Percentiles rank a stretch among this genome's conserved stretches.
Evolutionary conservation across 2,888 invertebrate species (phyloP).

Genomic region (Stomorhina lunata): DNA sequence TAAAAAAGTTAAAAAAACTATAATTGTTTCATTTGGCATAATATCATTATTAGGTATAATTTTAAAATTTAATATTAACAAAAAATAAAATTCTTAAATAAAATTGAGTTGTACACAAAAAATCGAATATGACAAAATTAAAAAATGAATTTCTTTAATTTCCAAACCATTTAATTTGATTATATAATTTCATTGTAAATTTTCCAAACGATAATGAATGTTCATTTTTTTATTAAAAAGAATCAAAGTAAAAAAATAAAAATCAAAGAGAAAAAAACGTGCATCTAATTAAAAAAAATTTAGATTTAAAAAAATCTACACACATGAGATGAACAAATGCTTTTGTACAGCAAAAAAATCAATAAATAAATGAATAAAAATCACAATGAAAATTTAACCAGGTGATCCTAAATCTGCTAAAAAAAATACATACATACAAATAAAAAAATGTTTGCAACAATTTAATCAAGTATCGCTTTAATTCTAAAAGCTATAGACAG

Average conservation of each 20-base stretch:
- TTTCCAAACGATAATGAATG: constrained; percentile 38
- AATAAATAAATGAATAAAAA: constrained; percentile 4
- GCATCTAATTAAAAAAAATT: constrained; percentile 47
- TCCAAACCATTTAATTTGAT: constrained; percentile 55
- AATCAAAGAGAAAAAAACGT: constrained; percentile 17
- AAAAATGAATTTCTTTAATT: background rate
- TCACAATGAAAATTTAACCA: constrained; percentile 41
- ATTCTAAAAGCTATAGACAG: background rate
- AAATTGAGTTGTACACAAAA: too few species aligned
- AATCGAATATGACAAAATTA: too few species aligned
- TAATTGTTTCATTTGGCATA: too few species aligned
- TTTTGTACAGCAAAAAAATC: background rate
- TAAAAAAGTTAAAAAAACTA: too few species aligned
- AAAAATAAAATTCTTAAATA: too few species aligned
- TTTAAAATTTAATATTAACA: too few species aligned
- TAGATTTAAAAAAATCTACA: background rate
- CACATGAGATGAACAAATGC: background rate
- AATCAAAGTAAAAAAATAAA: background rate
- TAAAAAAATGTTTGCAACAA: constrained; percentile 7
- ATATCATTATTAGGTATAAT: too few species aligned
- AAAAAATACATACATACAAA: too few species aligned
- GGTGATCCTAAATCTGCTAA: constrained; percentile 48
- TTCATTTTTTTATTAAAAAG: constrained; percentile 42
- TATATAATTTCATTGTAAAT: constrained; percentile 31
- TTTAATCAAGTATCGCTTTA: constrained; percentile 27